A percentile compares a stretch with the other conserved stretches of the same genome.
Evolutionary conservation across 1,140 invertebrate species (phyloP).

Genomic region (Drosophila orosa): DNA sequence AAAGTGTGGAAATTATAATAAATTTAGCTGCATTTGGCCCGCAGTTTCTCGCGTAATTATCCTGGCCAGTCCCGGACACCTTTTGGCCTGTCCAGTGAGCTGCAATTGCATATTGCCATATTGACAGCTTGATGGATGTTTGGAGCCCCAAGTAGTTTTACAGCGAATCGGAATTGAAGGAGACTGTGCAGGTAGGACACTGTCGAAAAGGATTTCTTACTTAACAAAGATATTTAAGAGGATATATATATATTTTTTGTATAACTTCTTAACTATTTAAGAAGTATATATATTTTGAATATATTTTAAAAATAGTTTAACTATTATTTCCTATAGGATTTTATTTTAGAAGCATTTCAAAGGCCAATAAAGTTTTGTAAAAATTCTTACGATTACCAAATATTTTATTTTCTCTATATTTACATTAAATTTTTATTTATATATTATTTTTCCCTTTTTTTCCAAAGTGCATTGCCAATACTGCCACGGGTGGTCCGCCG

Average conservation of each 20-base stretch:
- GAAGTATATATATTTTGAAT: background rate
- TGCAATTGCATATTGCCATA: slow-evolving; percentile 67
- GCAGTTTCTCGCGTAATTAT: slow-evolving; percentile 69
- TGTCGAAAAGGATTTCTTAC: background rate
- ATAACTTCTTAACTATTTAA: background rate
- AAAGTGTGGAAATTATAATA: slow-evolving; percentile 82
- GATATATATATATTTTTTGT: background rate
- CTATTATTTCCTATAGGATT: background rate
- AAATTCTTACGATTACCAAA: no score
- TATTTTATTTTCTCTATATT: background rate
- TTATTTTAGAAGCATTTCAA: no score
- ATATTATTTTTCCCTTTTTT: background rate
- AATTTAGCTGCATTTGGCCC: slow-evolving; percentile 66
- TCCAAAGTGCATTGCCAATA: slow-evolving; percentile 14
- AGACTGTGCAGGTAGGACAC: slow-evolving; percentile 33
- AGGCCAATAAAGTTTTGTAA: no score
- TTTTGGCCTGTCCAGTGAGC: slow-evolving; percentile 7
- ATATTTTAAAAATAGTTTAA: background rate
- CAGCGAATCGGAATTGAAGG: slow-evolving; percentile 52
- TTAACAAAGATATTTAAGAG: background rate
- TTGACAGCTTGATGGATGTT: slow-evolving; percentile 78
- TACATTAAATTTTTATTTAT: background rate
- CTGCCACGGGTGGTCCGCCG: slow-evolving; percentile 66
- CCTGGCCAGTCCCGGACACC: slow-evolving; percentile 40
- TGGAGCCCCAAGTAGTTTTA: slow-evolving; percentile 56